Evolutionary conservation across 2,113 vertebrate genomes (phyloP).

Genomic region (Nothobranchius kuhntae): DNA sequence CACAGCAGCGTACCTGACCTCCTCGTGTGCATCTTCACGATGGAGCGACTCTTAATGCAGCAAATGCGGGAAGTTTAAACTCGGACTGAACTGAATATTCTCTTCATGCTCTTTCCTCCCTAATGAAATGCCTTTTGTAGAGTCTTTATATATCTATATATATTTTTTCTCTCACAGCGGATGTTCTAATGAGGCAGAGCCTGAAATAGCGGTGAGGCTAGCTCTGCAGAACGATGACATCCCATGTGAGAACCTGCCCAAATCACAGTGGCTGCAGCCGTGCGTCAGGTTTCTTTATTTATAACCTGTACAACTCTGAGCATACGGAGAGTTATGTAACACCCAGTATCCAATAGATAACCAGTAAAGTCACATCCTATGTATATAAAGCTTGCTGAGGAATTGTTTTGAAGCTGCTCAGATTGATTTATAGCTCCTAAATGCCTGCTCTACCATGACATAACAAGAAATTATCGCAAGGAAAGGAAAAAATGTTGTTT

Average conservation of each 20-base stretch:
- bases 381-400: slow-evolving; percentile 51
- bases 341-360: slow-evolving; percentile 57
- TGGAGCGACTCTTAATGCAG: slow-evolving; percentile 1
- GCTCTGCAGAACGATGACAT: slow-evolving; percentile 75
- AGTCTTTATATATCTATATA: slow-evolving; percentile 22
- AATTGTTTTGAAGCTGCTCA: slow-evolving; percentile 55
- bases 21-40: neutral
- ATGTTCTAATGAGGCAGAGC: slow-evolving; percentile 76
- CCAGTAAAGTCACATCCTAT: slow-evolving; percentile 56
- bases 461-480: neutral
- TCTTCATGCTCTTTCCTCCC: slow-evolving; percentile 44
- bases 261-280: slow-evolving; percentile 73
- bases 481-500: neutral
- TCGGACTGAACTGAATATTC: slow-evolving; percentile 17
- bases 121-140: slow-evolving; percentile 70
- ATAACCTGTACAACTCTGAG: slow-evolving; percentile 66
- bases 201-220: slow-evolving; percentile 75
- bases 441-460: slow-evolving; percentile 14
- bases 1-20: slow-evolving; percentile 22
- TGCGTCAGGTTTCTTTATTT: slow-evolving; percentile 78
- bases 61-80: slow-evolving; percentile 5
- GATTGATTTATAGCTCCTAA: slow-evolving; percentile 47
- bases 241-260: slow-evolving; percentile 75
- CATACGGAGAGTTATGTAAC: slow-evolving; percentile 75
- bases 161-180: slow-evolving; percentile 47